Percentiles rank a stretch among this genome's conserved stretches.
Conservation (phyloP, 2,888 invertebrate genomes). For the Hemicrepidius hirtus region DNA sequence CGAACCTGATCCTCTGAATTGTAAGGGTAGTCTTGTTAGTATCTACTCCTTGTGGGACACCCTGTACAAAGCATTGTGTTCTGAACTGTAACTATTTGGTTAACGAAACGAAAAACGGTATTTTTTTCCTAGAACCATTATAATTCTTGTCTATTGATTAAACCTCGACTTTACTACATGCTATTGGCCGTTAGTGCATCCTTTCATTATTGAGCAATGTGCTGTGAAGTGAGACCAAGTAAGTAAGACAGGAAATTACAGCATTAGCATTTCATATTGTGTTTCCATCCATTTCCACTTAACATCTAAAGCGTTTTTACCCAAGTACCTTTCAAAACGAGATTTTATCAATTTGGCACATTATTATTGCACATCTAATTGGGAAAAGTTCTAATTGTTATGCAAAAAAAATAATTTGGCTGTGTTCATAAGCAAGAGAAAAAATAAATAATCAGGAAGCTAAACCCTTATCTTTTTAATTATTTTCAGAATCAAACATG, state of each 20-base stretch:
- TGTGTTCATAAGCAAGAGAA: no score
- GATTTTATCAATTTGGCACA: slow-evolving; percentile 17
- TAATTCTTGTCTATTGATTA: slow-evolving; percentile 3
- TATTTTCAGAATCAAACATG: no score
- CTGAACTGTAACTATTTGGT: no score
- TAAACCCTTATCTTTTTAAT: no score
- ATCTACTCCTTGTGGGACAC: no score
- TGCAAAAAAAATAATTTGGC: no score
- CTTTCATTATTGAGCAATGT: slow-evolving; percentile 41
- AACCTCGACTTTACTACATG: neutral
- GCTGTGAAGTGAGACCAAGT: slow-evolving; percentile 41
- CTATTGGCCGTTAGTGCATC: slow-evolving; percentile 23
- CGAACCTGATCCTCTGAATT: no score
- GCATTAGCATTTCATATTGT: slow-evolving; percentile 34
- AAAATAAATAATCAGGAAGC: no score
- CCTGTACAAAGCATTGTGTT: no score
- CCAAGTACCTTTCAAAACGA: slow-evolving; percentile 13
- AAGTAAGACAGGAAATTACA: slow-evolving; percentile 40
- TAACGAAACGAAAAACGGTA: neutral
- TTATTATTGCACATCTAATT: neutral
- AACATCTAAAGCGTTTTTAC: slow-evolving; percentile 22
- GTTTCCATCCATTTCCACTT: slow-evolving; percentile 28
- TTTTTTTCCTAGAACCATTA: neutral
- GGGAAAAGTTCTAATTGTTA: no score
- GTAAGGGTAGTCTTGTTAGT: no score